phyloP scores from a whole-genome alignment of 1,140 invertebrate species.

The Episyrphus balteatus region DNA sequence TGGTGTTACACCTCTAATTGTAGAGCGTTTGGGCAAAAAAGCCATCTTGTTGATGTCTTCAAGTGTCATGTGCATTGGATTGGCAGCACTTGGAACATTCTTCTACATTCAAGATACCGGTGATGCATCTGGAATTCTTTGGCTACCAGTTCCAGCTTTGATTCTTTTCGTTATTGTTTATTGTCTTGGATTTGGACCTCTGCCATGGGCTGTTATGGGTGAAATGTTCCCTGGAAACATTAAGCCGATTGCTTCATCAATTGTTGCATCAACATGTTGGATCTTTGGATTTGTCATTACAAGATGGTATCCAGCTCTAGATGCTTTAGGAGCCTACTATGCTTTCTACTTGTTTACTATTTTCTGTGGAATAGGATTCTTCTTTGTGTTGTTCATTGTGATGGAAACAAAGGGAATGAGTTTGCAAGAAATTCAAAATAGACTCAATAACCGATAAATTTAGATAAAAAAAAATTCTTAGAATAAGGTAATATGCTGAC shows the following conservation, averaged over 20 bases:
- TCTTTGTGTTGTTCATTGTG: slow-evolving; percentile 51
- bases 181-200: slow-evolving; percentile 59
- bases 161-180: slow-evolving; percentile 57
- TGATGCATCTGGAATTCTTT: slow-evolving; percentile 41
- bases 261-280: slow-evolving; percentile 71
- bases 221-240: slow-evolving; percentile 71
- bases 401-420: slow-evolving; percentile 76
- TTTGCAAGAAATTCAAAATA: slow-evolving; percentile 62
- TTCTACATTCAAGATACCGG: slow-evolving; percentile 44
- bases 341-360: slow-evolving; percentile 71
- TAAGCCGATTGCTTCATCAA: slow-evolving; percentile 60
- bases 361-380: slow-evolving; percentile 52
- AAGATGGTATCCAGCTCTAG: slow-evolving; percentile 55
- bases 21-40: slow-evolving; percentile 64
- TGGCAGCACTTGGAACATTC: slow-evolving; percentile 49
- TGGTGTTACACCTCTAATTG: slow-evolving; percentile 54
- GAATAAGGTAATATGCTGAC: too few species aligned
- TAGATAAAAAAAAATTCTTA: background rate
- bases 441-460: slow-evolving; percentile 44
- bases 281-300: slow-evolving; percentile 67
- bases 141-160: slow-evolving; percentile 54
- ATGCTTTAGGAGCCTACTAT: slow-evolving; percentile 50
- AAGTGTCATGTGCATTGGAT: slow-evolving; percentile 47
- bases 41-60: slow-evolving; percentile 59
- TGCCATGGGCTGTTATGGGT: slow-evolving; percentile 76